Base-by-base conservation (phyloP, 2,113 vertebrate species). In the Monopterus albus region DNA sequence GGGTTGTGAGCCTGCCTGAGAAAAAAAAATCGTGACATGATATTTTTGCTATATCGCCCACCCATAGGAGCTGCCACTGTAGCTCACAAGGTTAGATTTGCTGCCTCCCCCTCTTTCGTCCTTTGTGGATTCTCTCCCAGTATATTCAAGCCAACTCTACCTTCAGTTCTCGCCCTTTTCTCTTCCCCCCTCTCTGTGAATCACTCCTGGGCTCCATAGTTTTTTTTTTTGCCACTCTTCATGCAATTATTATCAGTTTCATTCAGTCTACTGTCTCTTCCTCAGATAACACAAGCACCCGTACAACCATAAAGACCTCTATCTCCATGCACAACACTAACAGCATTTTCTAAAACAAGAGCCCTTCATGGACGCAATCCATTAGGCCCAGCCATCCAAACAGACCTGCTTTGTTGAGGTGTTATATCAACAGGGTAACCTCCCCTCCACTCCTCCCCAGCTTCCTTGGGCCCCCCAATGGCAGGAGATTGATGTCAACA, bases 401-500 rank as follows among this genome's bases (percentile, higher is more conserved):
- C 89, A 92, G 90, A 76, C 85, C 78, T 86, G 91, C 91, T 92
- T 93, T 93, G 90, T 92, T 91, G 86, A 92, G 91, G 91, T 93
- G 92, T 93, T 92, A 87, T 87, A 92, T 92, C 89, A 93, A 93
- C 93, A 93, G 79, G 77, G 80, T 73, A 72, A 88, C 87, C 86
- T 86, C 87, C 88, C 86, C 88, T 88, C 82, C 82, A 78, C 85
- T 83, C 85, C 85, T 88, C 78, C 81, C 79, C 74, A 59, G 85
- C 86, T 90, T 89, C 87, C 86, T 92, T 85, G 86, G 85, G 87
- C 89, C 89, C 84, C 88, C 90, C 91, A 89, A 92, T 57, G 76
- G 88, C 90, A 93, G 89, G 90, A 92, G 90, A 91, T 91, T 91
- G 90, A 90, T 92, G 92, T 92, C 91, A 93, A 90, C 83, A 84